Evolutionary conservation across 2,797 vertebrate species (phyloP).

Genomic region (Acanthiza pusilla): DNA sequence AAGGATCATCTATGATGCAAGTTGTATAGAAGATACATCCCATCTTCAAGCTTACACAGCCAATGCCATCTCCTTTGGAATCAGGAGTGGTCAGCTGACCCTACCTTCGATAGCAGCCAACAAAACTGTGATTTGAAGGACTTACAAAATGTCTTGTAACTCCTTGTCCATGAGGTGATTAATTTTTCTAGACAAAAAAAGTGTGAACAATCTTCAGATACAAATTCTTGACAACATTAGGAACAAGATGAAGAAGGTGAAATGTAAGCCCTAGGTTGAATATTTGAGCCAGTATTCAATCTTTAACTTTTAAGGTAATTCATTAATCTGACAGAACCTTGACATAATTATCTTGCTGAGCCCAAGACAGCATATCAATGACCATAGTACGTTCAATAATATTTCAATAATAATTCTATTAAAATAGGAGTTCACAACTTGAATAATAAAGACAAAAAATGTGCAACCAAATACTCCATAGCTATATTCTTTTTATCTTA

Average conservation of each 20-base stretch:
- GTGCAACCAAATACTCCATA: background rate
- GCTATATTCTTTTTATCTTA: background rate
- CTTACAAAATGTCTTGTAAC: background rate
- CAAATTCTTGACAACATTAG: background rate
- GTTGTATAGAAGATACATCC: background rate
- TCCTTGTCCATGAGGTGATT: background rate
- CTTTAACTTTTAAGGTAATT: background rate
- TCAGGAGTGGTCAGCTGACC: background rate
- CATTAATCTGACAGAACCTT: background rate
- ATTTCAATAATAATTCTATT: background rate
- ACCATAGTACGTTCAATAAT: background rate
- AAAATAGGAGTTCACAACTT: background rate
- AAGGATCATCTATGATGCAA: background rate
- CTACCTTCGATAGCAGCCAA: background rate
- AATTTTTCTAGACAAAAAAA: background rate
- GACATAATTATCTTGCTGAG: background rate
- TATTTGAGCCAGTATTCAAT: background rate
- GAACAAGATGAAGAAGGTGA: background rate
- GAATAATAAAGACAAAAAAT: background rate
- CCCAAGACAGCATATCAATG: background rate
- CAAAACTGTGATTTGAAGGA: background rate
- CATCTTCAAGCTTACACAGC: background rate
- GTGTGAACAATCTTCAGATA: background rate
- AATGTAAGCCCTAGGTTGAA: background rate
- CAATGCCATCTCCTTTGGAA: background rate